These are phyloP conservation scores for Felis chaus DNA, from an alignment of 2,113 vertebrate species.

Conservation along the genomic window DNA sequence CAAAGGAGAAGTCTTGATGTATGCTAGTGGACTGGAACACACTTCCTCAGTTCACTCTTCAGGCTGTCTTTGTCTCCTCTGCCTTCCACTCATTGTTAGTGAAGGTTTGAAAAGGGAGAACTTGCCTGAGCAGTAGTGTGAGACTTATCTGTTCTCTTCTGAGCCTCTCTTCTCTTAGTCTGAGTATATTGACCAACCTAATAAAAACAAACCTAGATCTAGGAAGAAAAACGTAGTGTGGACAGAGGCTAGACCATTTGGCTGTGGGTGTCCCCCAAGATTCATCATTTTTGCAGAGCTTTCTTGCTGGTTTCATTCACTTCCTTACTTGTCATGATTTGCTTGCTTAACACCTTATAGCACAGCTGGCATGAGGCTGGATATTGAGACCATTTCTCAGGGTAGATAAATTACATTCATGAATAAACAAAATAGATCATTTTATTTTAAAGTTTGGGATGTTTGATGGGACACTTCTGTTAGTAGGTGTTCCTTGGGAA, in stretches of 20 bases:
- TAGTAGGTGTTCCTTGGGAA: neutral
- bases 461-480: neutral
- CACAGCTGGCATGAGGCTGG: neutral
- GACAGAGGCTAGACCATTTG: neutral
- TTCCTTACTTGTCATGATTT: neutral
- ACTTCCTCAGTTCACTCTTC: neutral
- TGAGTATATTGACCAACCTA: neutral
- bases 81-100: neutral
- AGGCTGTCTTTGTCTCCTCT: neutral
- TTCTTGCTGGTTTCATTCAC: neutral
- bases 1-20: neutral
- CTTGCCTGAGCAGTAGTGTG: neutral
- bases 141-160: neutral
- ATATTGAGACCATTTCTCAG: neutral
- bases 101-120: constrained; percentile 4
- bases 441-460: neutral
- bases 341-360: neutral
- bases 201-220: neutral
- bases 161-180: neutral
- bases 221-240: neutral
- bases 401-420: neutral
- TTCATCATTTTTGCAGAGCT: neutral
- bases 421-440: neutral
- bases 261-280: neutral
- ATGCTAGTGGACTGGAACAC: neutral